A percentile compares a stretch with the other conserved stretches of the same genome.
Conservation (phyloP, 2,113 vertebrate genomes). For the Circaetus gallicus region DNA sequence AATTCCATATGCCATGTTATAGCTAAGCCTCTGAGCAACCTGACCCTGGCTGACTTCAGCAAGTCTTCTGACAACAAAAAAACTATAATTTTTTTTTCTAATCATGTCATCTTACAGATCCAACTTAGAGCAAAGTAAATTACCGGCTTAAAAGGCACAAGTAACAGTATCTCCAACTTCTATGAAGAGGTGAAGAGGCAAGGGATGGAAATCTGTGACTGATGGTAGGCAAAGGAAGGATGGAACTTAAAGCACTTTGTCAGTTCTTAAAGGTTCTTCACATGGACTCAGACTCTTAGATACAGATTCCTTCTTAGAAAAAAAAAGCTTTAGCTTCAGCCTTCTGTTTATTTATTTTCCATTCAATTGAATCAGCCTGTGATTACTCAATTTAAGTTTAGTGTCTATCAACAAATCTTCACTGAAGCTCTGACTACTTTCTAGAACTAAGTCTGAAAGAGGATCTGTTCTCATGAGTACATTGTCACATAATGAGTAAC, state of each 20-base stretch:
- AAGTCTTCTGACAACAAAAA: background rate
- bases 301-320: background rate
- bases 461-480: background rate
- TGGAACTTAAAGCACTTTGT: background rate
- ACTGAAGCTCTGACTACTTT: background rate
- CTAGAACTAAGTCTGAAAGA: background rate
- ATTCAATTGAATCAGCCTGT: background rate
- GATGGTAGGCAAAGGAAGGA: background rate
- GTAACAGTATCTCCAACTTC: background rate
- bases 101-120: background rate
- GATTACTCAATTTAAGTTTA: background rate
- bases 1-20: background rate
- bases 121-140: background rate
- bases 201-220: background rate
- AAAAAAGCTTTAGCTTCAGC: background rate
- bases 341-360: background rate
- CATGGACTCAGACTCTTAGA: background rate
- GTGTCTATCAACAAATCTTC: background rate
- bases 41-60: background rate
- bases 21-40: background rate
- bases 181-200: background rate
- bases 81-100: background rate
- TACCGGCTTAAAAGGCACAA: background rate
- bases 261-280: background rate
- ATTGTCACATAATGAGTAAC: background rate